Conservation (phyloP, 2,888 invertebrate species). For the Chymomyza fuscimana region DNA sequence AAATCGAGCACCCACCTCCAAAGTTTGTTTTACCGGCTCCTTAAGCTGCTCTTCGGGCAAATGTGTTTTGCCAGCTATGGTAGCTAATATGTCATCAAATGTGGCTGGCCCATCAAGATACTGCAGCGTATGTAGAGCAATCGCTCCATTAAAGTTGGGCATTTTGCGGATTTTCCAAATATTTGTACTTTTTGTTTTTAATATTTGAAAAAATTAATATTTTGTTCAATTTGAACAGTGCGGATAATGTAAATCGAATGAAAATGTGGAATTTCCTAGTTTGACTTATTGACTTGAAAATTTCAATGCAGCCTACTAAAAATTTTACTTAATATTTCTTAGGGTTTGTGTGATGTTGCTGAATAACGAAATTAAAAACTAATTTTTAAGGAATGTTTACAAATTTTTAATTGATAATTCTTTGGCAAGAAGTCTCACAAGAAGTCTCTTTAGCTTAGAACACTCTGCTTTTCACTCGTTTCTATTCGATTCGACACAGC, state of each 20-base stretch:
- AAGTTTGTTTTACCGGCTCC: constrained; percentile 52
- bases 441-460: too few relatives aligned
- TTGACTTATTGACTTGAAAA: too few relatives aligned
- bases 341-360: too few relatives aligned
- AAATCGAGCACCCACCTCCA: constrained; percentile 47
- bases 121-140: constrained; percentile 56
- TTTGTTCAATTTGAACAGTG: background rate
- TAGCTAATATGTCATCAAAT: constrained; percentile 50
- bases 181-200: background rate
- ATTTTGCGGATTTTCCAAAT: constrained; percentile 18
- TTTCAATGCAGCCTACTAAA: too few relatives aligned
- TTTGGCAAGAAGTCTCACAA: too few relatives aligned
- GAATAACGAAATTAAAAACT: too few relatives aligned
- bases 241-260: background rate
- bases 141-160: constrained; percentile 61
- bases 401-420: too few relatives aligned
- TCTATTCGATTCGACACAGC: too few relatives aligned
- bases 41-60: constrained; percentile 42
- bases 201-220: background rate
- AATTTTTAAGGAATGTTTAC: too few relatives aligned
- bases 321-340: too few relatives aligned
- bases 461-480: too few relatives aligned
- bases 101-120: constrained; percentile 54
- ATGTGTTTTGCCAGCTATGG: constrained; percentile 51
- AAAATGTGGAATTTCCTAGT: too few relatives aligned